Percentiles rank a stretch among this genome's conserved stretches.
phyloP scores from a whole-genome alignment of 2,888 invertebrate species.

The Torymus auratus region DNA sequence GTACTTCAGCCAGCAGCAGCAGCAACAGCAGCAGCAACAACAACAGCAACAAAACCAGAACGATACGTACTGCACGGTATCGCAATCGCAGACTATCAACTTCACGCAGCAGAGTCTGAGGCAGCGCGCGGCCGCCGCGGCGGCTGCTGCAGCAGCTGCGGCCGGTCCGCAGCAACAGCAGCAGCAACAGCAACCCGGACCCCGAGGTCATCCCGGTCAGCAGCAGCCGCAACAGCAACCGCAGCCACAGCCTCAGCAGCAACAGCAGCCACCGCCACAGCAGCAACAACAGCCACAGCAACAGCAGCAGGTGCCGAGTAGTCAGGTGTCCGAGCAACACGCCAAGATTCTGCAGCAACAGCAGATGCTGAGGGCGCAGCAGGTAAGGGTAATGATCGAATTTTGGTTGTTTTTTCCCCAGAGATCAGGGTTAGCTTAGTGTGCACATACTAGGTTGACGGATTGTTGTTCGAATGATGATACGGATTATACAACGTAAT shows the following conservation, averaged over 20 bases:
- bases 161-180: conserved; percentile 50
- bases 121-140: conserved; percentile 78
- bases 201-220: neutral
- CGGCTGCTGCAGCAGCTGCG: conserved; percentile 68
- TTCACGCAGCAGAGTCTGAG: conserved; percentile 86
- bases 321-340: conserved; percentile 79
- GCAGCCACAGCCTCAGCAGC: conserved; percentile 32
- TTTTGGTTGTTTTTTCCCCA: neutral
- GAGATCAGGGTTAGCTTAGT: too few species aligned
- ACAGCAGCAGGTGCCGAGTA: conserved; percentile 72
- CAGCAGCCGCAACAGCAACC: conserved; percentile 10
- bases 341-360: conserved; percentile 83
- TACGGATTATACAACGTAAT: too few species aligned
- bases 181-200: conserved; percentile 27
- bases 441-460: too few species aligned
- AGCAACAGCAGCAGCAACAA: conserved; percentile 72
- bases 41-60: conserved; percentile 81
- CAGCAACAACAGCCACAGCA: conserved; percentile 60
- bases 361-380: conserved; percentile 73
- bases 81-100: conserved; percentile 91
- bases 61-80: conserved; percentile 82
- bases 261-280: neutral
- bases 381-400: conserved; percentile 63
- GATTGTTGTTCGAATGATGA: too few species aligned
- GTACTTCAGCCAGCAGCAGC: conserved; percentile 80